A percentile compares a stretch with the other conserved stretches of the same genome.
Evolutionary conservation across 2,113 vertebrate genomes (phyloP).

Genomic region (Cebus imitator): DNA sequence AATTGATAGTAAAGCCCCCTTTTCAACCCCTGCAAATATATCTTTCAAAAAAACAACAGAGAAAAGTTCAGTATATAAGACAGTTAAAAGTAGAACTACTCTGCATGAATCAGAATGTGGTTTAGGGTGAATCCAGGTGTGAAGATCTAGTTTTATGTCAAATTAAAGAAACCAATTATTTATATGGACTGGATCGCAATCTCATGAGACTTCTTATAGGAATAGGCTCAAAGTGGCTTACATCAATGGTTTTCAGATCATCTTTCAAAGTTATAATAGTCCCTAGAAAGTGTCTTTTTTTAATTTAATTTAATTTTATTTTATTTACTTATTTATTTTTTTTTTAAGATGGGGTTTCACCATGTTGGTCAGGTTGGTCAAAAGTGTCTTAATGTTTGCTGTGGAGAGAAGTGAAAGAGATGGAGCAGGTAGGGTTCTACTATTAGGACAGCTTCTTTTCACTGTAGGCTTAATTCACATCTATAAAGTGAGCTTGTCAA

Average conservation of each 20-base stretch:
- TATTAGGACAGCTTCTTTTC: not conserved
- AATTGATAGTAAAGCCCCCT: not conserved
- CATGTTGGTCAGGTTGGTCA: too few species aligned
- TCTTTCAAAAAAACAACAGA: slow-evolving; percentile 17
- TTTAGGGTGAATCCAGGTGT: not conserved
- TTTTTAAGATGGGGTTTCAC: too few species aligned
- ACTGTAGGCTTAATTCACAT: not conserved
- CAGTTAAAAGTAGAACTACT: not conserved
- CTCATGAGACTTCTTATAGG: not conserved
- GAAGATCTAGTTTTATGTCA: not conserved
- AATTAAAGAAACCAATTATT: not conserved
- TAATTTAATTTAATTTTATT: too few species aligned
- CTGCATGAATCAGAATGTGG: not conserved
- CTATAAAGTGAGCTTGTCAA: not conserved
- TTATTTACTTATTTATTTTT: too few species aligned
- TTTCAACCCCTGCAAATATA: not conserved
- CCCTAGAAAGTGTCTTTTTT: not conserved
- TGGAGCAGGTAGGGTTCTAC: not conserved
- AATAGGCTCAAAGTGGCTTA: not conserved
- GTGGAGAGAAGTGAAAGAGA: not conserved
- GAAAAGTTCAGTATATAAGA: not conserved
- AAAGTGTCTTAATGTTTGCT: not conserved
- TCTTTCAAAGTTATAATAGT: not conserved
- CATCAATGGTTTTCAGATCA: not conserved
- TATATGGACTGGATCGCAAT: not conserved